Conservation (phyloP, 2,888 invertebrate genomes). For the Germaria angustata region DNA sequence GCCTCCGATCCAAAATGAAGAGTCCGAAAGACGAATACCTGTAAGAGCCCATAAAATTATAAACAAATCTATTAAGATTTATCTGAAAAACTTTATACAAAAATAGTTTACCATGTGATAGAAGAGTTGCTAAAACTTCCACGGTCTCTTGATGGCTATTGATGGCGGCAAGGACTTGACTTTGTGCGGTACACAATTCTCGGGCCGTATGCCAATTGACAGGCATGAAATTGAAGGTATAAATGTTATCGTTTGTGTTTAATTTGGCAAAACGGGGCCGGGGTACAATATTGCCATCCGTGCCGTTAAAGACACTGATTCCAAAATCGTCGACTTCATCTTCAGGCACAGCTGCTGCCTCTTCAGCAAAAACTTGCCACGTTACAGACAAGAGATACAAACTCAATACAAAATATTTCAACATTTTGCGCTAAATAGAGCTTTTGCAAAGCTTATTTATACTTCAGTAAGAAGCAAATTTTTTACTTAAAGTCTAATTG, state of each 20-base stretch:
- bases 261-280: neutral
- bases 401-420: constrained; percentile 23
- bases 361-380: constrained; percentile 6
- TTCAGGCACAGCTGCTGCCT: neutral
- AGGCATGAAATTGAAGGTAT: neutral
- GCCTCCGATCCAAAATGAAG: constrained; percentile 31
- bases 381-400: neutral
- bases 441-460: constrained; percentile 5
- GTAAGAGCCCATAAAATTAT: neutral
- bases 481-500: no score
- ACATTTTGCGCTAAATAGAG: neutral
- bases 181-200: constrained; percentile 55
- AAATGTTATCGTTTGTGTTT: neutral
- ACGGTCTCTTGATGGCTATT: neutral
- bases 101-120: no score
- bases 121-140: no score
- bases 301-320: neutral
- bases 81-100: no score
- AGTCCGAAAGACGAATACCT: neutral
- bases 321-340: neutral
- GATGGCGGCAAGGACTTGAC: constrained; percentile 57
- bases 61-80: no score
- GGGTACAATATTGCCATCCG: neutral
- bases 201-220: constrained; percentile 68
- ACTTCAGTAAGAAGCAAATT: no score